A percentile compares a stretch with the other conserved stretches of the same genome.
Conservation (phyloP, 2,113 vertebrate species). For the Gavia stellata region DNA sequence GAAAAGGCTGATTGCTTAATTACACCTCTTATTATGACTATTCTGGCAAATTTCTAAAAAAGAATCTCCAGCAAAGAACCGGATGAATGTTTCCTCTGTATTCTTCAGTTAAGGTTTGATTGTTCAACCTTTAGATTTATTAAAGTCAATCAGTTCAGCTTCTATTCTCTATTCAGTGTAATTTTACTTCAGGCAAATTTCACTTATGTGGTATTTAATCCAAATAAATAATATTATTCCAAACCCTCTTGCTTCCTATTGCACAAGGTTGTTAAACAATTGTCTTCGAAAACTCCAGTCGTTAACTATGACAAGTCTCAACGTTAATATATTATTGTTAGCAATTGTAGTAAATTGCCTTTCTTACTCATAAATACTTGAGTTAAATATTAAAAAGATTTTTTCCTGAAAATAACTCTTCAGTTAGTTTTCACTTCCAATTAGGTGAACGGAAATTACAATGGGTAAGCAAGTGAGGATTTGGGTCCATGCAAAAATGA, state of each 20-base stretch:
- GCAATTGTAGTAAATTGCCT: background rate
- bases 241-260: constrained; percentile 68
- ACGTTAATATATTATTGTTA: constrained; percentile 10
- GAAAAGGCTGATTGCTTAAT: constrained; percentile 57
- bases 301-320: background rate
- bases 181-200: constrained; percentile 71
- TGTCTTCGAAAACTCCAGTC: background rate
- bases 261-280: constrained; percentile 49
- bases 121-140: constrained; percentile 56
- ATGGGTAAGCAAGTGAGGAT: background rate
- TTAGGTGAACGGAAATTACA: background rate
- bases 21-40: constrained; percentile 54
- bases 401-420: background rate
- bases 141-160: constrained; percentile 57
- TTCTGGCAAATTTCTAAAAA: constrained; percentile 60
- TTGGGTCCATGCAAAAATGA: background rate
- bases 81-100: constrained; percentile 69
- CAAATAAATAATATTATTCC: constrained; percentile 66
- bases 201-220: constrained; percentile 56
- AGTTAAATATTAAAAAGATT: background rate
- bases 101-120: constrained; percentile 46
- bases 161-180: constrained; percentile 34
- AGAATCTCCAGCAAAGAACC: constrained; percentile 62
- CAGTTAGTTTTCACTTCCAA: background rate
- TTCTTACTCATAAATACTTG: background rate